Conservation (phyloP, 2,113 vertebrate genomes). For the Marcusenius ussheri region DNA sequence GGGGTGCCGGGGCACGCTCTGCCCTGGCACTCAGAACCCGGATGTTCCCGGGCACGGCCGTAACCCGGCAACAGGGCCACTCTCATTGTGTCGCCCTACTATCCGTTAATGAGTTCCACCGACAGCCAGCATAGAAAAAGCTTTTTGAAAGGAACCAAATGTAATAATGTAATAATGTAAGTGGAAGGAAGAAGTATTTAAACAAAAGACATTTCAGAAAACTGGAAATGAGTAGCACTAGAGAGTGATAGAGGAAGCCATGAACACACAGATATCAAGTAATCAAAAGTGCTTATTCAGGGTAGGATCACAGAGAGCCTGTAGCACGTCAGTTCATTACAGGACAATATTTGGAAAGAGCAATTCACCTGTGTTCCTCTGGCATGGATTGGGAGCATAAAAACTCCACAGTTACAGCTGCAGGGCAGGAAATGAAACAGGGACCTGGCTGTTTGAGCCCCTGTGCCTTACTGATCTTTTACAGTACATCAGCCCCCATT, state of each 20-base stretch:
- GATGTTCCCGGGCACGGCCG: neutral
- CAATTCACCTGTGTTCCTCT: neutral
- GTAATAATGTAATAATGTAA: neutral
- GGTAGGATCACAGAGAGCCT: neutral
- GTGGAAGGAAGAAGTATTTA: neutral
- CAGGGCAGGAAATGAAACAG: neutral
- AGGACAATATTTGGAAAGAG: neutral
- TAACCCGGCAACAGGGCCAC: conserved; percentile 1
- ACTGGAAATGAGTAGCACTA: neutral
- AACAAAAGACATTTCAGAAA: neutral
- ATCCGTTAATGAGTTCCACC: neutral
- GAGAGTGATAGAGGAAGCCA: neutral
- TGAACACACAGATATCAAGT: neutral
- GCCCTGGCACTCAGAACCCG: neutral
- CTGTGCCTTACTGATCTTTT: neutral
- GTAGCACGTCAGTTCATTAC: neutral
- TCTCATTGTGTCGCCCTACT: neutral
- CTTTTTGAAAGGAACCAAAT: neutral
- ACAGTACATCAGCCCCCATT: neutral
- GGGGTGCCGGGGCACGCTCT: neutral
- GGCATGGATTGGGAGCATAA: neutral
- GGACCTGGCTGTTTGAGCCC: neutral
- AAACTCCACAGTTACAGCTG: neutral
- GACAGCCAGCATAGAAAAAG: neutral
- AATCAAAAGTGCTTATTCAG: neutral